Base-by-base conservation (phyloP, 2,888 invertebrate genomes). In the Alcis repandata region DNA sequence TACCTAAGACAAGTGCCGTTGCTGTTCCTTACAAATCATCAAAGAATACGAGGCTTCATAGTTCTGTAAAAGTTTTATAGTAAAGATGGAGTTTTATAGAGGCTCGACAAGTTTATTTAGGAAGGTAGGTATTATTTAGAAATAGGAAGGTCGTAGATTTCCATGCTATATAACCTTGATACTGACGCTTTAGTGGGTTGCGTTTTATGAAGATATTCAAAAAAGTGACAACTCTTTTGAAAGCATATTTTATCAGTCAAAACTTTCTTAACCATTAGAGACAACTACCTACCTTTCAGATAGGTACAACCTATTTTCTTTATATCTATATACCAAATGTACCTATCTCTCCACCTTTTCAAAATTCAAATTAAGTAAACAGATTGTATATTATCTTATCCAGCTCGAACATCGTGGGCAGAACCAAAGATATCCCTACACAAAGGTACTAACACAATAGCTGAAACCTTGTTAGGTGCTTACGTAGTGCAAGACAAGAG, bases 401-500 rank as follows among this genome's bases (percentile, higher is more conserved):
- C 41, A 9, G 17, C 15, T 15, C 41, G 2, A 19, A 19, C 20
- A 45, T 6, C 45, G 48, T 49, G 20, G 54, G 33, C 33, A 51
- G 62, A 51, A 41, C 51, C 19, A 40, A 46, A 45, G 46, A 63
- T 58, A 58, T 48, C 48, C 33, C 17, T 33, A 51, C 11, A 57
- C 32, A 48, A 8, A 52, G 9, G 46, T 32, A 49, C n/a, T 8
- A 4, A 43, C 9, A 58, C 51, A 52, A 59, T 40, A 38, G 45
- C 59, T 20, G 49, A 64, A 41, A 60, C 56, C 64, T 65, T 45
- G 64, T 49, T 59, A 54, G 38, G 38, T 53, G 53, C 40, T 33
- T 57, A 22, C 33, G 20, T 59, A 59, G 49, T 56, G 64, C 59
- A 60, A 60, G 60, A 60, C 51, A 60, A 64, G 63, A 48, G 46